Evolutionary conservation across 2,797 vertebrate genomes (phyloP), one percentile per base, ranked within the genome.

Genomic region (Coccyzus lansbergi): DNA sequence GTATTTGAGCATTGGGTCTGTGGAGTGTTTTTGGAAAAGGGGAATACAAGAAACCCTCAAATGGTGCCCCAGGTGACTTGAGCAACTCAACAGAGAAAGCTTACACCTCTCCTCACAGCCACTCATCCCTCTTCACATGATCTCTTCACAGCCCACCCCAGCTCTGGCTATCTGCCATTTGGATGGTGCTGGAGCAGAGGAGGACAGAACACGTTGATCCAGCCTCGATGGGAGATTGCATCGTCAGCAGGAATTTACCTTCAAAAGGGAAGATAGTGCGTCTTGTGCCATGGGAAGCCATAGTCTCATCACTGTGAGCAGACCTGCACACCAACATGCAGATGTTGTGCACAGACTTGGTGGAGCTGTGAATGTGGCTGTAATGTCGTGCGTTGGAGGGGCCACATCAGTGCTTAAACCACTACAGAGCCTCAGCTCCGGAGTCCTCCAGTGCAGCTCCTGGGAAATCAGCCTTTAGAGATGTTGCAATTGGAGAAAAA

Each of bases 401-500:
- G 21, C 34, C 33, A 24, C 44, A 20, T 10, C 19, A 9, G 26
- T 12, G 25, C 33, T 22, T 63, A 26, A 38, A 74, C n/a, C 38
- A 10, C 24, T 31, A 10, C 52, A 28, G 68, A 25, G 18, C 25
- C 29, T 49, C 3, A 4, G 42, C 65, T 91, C 55, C 4, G 5
- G 46, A 38, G 59, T 9, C 26, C n/a, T 55, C 34, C 65, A 72
- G 42, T 0, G 1, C 28, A 77, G 31, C 29, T 49, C 29, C 33
- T 38, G 11, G 22, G 33, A 46, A 63, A 75, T 86, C 31, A 25
- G 48, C 77, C 83, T 83, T 68, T 71, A 94, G 74, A 88, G 36
- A 62, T 34, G 51, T 77, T 89, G 87, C 70, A 94, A 84, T 55
- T 38, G 55, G 67, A 94, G 74, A 77, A 72, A 86, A 75, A 70